Evolutionary conservation across 1,140 invertebrate species (phyloP).

Genomic region (Agraylea sexmaculata): DNA sequence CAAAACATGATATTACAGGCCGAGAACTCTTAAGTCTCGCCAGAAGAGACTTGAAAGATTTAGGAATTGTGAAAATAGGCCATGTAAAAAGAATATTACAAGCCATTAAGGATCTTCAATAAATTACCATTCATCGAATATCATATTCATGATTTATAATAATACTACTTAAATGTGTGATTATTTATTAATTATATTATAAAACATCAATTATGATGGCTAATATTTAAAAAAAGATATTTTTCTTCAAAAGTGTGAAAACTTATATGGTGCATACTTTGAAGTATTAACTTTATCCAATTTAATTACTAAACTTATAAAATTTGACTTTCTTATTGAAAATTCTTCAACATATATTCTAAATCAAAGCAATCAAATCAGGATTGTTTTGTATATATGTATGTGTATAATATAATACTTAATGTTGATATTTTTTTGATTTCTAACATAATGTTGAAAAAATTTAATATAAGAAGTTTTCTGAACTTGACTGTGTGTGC

Average conservation of each 20-base stretch:
- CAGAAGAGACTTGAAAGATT: constrained; percentile 72
- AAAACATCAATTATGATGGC: neutral
- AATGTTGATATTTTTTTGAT: too few species aligned
- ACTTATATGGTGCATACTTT: constrained; percentile 7
- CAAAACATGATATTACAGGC: constrained; percentile 83
- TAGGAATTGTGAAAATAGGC: constrained; percentile 86
- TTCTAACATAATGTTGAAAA: too few species aligned
- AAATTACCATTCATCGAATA: too few species aligned
- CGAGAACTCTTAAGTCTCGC: constrained; percentile 78
- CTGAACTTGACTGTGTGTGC: too few species aligned
- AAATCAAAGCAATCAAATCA: constrained; percentile 21
- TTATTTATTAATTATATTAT: constrained; percentile 1
- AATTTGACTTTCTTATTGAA: constrained; percentile 5
- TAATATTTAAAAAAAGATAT: constrained; percentile 4
- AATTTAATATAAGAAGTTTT: too few species aligned
- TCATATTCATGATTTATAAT: too few species aligned
- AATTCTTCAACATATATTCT: constrained; percentile 21
- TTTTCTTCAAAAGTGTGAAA: constrained; percentile 1
- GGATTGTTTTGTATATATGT: constrained; percentile 14
- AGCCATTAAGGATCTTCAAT: constrained; percentile 73
- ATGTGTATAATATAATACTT: too few species aligned
- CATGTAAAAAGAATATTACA: constrained; percentile 90
- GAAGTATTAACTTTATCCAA: constrained; percentile 5
- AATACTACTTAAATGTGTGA: constrained; percentile 5
- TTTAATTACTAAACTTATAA: constrained; percentile 4